Evolutionary conservation across 2,888 invertebrate genomes (phyloP), one percentile per base, ranked within the genome.

Genomic region (Hololepta plana): DNA sequence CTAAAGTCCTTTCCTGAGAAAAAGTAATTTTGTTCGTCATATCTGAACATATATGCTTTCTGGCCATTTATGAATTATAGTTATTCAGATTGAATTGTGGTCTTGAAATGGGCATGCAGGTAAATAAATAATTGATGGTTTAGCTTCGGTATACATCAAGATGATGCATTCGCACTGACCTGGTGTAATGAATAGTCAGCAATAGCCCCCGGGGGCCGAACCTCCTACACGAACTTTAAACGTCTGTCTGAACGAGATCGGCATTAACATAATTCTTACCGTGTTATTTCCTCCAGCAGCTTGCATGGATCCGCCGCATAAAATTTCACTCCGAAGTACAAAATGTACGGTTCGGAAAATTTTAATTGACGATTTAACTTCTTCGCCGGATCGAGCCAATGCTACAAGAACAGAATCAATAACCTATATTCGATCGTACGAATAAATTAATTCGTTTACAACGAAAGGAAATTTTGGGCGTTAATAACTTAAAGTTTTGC

Each of bases 271-370:
- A 34, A 36, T 32, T 30, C 49, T 53, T 60, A 88, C 88, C 90
- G 72, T 31, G 93, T 93, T 44, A 91, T 90, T 63, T 95, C 93
- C 59, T 93, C 93, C 32, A 85, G 64, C 32, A 95, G 65, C 54
- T 91, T 91, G 61, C 91, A 91, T 2, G 93, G 93, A 60, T 95
- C 93, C 1, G 87, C 87, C 3, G 91, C 88, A 57, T 95, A 95
- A 57, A 91, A 95, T 59, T 93, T 93, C 35, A 95, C 90, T 31
- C 91, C 90, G 51, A 95, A 91, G 58, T 93, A 93, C 43, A 93
- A 72, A 30, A 84, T 88, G 55, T 81, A 80, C 55, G 40, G 64
- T 42, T 49, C 56, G 40, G 41, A 49, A 42, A 60, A 59, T 55
- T 85, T 84, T 34, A 93, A 65, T 55, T 93, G 93, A 36, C 84